Conservation (phyloP, 2,888 invertebrate genomes). For the Hyposoter didymator region DNA sequence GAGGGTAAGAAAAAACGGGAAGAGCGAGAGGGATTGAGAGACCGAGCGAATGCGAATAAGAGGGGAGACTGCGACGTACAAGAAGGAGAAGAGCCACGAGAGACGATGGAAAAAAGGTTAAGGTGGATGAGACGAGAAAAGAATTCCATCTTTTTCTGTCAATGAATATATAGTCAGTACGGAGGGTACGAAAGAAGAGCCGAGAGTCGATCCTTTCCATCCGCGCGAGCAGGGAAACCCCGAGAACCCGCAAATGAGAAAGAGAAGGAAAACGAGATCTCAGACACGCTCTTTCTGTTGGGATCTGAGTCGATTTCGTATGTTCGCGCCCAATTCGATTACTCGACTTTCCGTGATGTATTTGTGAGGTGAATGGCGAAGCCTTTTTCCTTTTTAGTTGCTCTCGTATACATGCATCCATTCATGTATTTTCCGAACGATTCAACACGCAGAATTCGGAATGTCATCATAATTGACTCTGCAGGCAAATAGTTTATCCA, state of each 20-base stretch:
- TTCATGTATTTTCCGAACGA: not conserved
- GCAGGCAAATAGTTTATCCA: not conserved
- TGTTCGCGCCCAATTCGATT: constrained; percentile 71
- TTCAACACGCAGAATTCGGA: not conserved
- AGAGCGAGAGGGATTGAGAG: not conserved
- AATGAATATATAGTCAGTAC: constrained; percentile 62
- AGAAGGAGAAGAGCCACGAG: constrained; percentile 19
- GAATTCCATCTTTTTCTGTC: constrained; percentile 53
- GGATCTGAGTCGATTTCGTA: constrained; percentile 70
- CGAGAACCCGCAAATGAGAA: constrained; percentile 18
- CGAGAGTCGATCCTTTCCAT: constrained; percentile 35
- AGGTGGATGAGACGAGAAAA: constrained; percentile 52
- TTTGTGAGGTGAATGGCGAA: constrained; percentile 63
- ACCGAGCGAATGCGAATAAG: not conserved
- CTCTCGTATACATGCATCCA: constrained; percentile 20
- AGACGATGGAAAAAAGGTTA: constrained; percentile 44
- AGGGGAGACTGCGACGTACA: constrained; percentile 16
- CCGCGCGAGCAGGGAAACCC: constrained; percentile 20
- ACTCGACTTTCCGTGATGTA: constrained; percentile 70
- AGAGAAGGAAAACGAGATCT: constrained; percentile 29
- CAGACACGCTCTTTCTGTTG: constrained; percentile 53
- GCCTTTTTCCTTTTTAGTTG: constrained; percentile 33
- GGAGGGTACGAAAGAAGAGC: constrained; percentile 38
- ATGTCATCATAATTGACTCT: constrained; percentile 2
- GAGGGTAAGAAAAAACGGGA: not conserved